Base-by-base conservation (phyloP, 2,888 invertebrate species). In the Lampropteryx suffumata region DNA sequence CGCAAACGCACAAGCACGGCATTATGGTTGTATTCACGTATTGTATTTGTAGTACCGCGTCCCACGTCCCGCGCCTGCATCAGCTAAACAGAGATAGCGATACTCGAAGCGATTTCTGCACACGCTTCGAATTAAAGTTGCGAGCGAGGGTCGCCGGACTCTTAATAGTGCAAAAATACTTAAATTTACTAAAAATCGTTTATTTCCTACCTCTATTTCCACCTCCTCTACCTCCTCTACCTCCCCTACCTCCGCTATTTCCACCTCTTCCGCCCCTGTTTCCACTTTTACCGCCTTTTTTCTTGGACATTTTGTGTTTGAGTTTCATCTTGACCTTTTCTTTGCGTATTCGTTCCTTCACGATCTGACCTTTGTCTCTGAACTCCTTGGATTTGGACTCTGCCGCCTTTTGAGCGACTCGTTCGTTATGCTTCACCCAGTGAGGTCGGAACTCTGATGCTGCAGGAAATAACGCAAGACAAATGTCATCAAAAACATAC, bases 351-450 rank as follows among this genome's bases (percentile, higher is more conserved):
- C 96, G 91, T 21, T 93, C 92, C 75, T 96, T 96, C 26, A 96
- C 91, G 62, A 96, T 95, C 78, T 96, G 95, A 57, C 95, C 95
- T 43, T 94, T 94, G 74, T 93, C 90, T 68, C 93, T 92, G 74
- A 96, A 79, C 79, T 96, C 94, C n/a, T 84, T 90, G 46, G 90
- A 91, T 14, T 84, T 84, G 0, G 77, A 72, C n/a, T 78, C 84
- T 61, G 70, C 34, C 0, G 75, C 59, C 29, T 75, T 71, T 60
- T 73, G 70, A 30, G 77, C 70, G 5, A 79, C 61, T 55, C 96
- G 95, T 54, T 94, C 93, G 81, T 96, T 96, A 77, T 96, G 95
- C 37, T 94, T 93, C 37, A 94, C 94, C 94, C 95, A 96, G 67
- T 94, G 94, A 0, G 95, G 95, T 47, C 92, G 90, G 66, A 91